Evolutionary conservation across 2,888 invertebrate genomes (phyloP).

Genomic region (Spodoptera littoralis): DNA sequence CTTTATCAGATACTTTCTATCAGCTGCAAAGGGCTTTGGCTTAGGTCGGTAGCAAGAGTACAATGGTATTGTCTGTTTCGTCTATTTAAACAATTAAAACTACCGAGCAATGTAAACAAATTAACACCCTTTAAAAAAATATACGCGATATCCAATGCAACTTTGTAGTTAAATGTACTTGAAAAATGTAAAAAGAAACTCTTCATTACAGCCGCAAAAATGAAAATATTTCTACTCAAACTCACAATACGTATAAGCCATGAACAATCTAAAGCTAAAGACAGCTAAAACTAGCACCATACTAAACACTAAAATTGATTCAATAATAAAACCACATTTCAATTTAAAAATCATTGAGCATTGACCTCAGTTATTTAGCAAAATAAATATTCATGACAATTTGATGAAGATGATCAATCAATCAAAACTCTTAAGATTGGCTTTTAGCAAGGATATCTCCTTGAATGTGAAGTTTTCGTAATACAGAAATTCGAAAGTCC

Average conservation of each 20-base stretch:
- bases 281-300: no score
- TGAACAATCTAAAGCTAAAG: not conserved
- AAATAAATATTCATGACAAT: conserved; percentile 38
- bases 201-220: no score
- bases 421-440: not conserved
- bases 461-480: not conserved
- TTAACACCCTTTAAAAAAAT: no score
- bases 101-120: no score
- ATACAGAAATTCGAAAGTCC: no score
- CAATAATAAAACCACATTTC: conserved; percentile 3
- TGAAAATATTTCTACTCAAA: no score
- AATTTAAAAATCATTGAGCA: conserved; percentile 8
- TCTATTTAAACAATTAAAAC: conserved; percentile 3
- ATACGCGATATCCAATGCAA: no score
- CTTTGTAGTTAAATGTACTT: no score
- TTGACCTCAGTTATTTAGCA: conserved; percentile 29
- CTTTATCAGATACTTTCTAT: conserved; percentile 72
- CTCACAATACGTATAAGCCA: not conserved
- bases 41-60: conserved; percentile 42
- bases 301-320: conserved; percentile 7
- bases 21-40: conserved; percentile 51
- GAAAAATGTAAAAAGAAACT: no score
- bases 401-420: conserved; percentile 32
- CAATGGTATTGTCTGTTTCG: conserved; percentile 25
- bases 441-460: conserved; percentile 18